Conservation (phyloP, 2,888 invertebrate species). For the Protonemura montana region DNA sequence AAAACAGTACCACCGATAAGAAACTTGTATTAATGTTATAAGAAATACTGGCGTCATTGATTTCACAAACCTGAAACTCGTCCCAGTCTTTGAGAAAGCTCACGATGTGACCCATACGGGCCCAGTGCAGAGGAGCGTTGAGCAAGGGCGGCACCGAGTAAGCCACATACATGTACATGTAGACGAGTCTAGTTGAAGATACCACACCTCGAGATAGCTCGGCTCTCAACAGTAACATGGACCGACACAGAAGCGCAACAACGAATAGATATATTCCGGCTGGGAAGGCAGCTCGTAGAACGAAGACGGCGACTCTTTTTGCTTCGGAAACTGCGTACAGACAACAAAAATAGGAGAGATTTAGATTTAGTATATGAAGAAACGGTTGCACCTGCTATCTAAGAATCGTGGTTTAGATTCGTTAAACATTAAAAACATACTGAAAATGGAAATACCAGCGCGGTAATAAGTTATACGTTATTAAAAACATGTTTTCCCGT, state of each 20-base stretch:
- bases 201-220: neutral
- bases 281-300: neutral
- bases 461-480: too few relatives aligned
- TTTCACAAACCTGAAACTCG: neutral
- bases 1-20: too few relatives aligned
- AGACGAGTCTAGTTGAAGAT: neutral
- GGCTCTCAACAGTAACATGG: neutral
- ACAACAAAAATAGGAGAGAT: neutral
- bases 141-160: neutral
- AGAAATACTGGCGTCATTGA: too few relatives aligned
- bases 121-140: neutral
- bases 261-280: neutral
- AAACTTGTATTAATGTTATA: too few relatives aligned
- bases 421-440: too few relatives aligned
- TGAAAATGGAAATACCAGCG: too few relatives aligned
- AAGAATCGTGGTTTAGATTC: too few relatives aligned
- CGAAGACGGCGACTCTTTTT: neutral
- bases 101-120: neutral
- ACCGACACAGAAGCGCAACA: neutral
- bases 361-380: too few relatives aligned
- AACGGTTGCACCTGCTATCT: too few relatives aligned
- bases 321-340: neutral
- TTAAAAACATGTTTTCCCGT: too few relatives aligned
- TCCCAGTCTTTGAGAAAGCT: neutral
- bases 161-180: neutral